phyloP scores from a whole-genome alignment of 2,113 vertebrate species.

The Orthochromis indermauri region DNA sequence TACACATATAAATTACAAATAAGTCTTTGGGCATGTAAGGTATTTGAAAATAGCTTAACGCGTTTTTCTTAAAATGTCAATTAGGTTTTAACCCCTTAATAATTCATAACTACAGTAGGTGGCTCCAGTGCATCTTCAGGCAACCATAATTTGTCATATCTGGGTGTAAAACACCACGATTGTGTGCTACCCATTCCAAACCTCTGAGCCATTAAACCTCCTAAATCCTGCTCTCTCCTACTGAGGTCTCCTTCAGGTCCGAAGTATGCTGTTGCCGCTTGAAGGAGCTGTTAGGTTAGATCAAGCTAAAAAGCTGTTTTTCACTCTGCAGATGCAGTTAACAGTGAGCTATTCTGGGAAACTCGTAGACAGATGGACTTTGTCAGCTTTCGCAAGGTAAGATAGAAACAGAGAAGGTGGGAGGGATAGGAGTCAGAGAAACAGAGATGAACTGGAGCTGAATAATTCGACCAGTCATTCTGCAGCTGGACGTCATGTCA shows the following conservation, averaged over 20 bases:
- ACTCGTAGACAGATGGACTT: constrained; percentile 16
- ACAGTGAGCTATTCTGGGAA: constrained; percentile 10
- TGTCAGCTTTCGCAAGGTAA: constrained; percentile 49
- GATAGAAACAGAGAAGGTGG: neutral
- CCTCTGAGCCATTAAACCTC: neutral
- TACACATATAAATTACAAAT: neutral
- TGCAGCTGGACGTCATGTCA: neutral
- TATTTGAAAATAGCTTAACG: neutral
- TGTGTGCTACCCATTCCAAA: neutral
- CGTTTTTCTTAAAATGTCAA: neutral
- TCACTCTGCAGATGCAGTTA: constrained; percentile 42
- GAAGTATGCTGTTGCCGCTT: neutral
- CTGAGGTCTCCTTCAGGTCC: neutral
- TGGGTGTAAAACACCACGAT: neutral
- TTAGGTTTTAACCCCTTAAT: neutral
- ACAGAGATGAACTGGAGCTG: neutral
- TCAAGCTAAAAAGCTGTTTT: constrained; percentile 16
- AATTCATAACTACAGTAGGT: neutral
- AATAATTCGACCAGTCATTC: constrained; percentile 16
- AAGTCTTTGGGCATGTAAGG: neutral
- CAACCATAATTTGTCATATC: neutral
- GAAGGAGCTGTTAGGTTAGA: neutral
- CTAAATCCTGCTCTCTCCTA: neutral
- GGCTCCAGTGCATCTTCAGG: neutral
- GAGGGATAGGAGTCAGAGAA: neutral